Percentiles rank a stretch among this genome's conserved stretches.
Conservation (phyloP, 2,888 invertebrate species). For the Patella ulyssiponensis region DNA sequence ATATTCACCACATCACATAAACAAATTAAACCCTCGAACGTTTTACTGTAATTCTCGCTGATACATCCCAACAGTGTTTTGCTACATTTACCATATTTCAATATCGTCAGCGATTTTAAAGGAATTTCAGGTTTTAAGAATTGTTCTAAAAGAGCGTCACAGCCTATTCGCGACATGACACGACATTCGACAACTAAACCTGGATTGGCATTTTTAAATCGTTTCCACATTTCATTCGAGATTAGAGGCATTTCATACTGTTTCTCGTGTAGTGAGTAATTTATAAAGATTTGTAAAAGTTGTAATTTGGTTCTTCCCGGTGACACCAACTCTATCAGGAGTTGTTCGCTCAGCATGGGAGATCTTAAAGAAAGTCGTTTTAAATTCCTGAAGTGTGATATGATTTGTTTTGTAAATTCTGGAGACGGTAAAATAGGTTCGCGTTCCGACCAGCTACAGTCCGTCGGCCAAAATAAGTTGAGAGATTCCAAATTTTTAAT, state of each 20-base stretch:
- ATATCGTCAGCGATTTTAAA: slow-evolving; percentile 45
- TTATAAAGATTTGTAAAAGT: slow-evolving; percentile 52
- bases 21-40: slow-evolving; percentile 49
- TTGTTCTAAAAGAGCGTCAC: slow-evolving; percentile 45
- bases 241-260: slow-evolving; percentile 48
- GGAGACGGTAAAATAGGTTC: slow-evolving; percentile 50
- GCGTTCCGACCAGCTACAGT: slow-evolving; percentile 52
- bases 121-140: slow-evolving; percentile 57
- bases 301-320: slow-evolving; percentile 44
- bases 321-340: slow-evolving; percentile 47
- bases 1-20: slow-evolving; percentile 47
- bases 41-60: slow-evolving; percentile 43
- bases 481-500: slow-evolving; percentile 52
- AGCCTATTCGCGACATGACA: slow-evolving; percentile 50
- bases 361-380: slow-evolving; percentile 53
- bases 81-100: slow-evolving; percentile 53
- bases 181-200: slow-evolving; percentile 51
- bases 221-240: slow-evolving; percentile 45
- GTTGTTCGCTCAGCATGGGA: slow-evolving; percentile 53
- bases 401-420: slow-evolving; percentile 33
- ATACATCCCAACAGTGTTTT: slow-evolving; percentile 42
- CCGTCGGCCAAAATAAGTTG: slow-evolving; percentile 51
- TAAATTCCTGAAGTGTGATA: slow-evolving; percentile 47
- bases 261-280: slow-evolving; percentile 38
- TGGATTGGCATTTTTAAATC: slow-evolving; percentile 46